Evolutionary conservation across 1,140 invertebrate species (phyloP).

Genomic region (Drosophila repletoides): DNA sequence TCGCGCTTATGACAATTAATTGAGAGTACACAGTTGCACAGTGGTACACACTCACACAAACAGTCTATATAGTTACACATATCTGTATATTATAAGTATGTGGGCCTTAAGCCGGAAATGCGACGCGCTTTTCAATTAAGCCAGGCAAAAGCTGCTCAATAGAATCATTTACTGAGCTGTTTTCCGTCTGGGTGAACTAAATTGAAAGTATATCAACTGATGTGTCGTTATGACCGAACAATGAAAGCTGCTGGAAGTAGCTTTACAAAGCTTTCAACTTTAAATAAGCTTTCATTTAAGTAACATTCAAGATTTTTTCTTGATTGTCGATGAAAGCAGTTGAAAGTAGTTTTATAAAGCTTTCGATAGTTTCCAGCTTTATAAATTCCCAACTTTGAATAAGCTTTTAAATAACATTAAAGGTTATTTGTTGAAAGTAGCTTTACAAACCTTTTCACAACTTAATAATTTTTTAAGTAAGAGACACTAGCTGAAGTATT

Average conservation of each 20-base stretch:
- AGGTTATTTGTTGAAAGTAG: no score
- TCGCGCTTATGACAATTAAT: conserved; percentile 64
- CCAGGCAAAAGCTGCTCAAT: conserved; percentile 15
- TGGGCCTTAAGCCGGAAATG: conserved; percentile 63
- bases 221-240: background rate
- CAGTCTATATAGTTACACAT: conserved; percentile 2
- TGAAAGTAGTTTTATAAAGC: no score
- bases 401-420: no score
- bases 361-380: no score
- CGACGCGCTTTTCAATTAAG: conserved; percentile 79
- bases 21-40: conserved; percentile 37
- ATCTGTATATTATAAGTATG: conserved; percentile 2
- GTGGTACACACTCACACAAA: conserved; percentile 1
- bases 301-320: background rate
- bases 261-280: background rate
- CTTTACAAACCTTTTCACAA: no score
- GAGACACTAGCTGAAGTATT: no score
- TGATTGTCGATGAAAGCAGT: no score
- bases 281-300: background rate
- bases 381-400: no score
- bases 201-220: conserved; percentile 5
- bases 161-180: conserved; percentile 7
- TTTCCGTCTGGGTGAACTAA: conserved; percentile 23
- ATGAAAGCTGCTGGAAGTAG: background rate
- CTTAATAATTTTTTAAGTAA: no score